phyloP scores from a whole-genome alignment of 2,113 vertebrate species.

The Podocnemis expansa region DNA sequence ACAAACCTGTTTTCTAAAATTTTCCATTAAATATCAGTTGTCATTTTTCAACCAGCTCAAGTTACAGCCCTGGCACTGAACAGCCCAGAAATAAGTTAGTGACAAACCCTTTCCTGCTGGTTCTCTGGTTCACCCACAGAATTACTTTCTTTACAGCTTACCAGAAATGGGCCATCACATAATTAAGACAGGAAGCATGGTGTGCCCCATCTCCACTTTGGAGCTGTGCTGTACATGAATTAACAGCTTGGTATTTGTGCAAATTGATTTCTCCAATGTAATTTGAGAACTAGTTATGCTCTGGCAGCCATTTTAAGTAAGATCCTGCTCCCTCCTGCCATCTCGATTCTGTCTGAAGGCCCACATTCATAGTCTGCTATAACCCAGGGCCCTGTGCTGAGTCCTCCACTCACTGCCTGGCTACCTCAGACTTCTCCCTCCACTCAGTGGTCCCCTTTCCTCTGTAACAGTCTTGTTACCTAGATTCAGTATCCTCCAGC shows the following conservation, averaged over 20 bases:
- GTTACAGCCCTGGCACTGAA: slow-evolving; percentile 15
- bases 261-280: slow-evolving; percentile 61
- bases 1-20: background rate
- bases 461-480: accelerated
- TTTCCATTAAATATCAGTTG: slow-evolving; percentile 36
- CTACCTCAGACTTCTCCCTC: background rate
- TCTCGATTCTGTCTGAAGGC: slow-evolving; percentile 22
- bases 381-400: background rate
- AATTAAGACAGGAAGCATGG: slow-evolving; percentile 62
- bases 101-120: background rate
- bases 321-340: slow-evolving; percentile 9
- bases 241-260: slow-evolving; percentile 44
- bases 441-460: background rate
- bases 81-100: slow-evolving; percentile 48
- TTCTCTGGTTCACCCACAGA: background rate
- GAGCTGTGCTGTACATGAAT: slow-evolving; percentile 51
- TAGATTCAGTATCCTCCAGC: background rate
- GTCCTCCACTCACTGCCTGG: background rate
- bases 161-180: slow-evolving; percentile 40
- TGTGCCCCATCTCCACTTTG: slow-evolving; percentile 65
- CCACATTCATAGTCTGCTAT: background rate
- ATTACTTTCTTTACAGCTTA: slow-evolving; percentile 60
- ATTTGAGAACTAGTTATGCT: slow-evolving; percentile 55
- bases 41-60: background rate
- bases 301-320: slow-evolving; percentile 52